phyloP scores from a whole-genome alignment of 2,797 vertebrate genomes.

The Prionace glauca region DNA sequence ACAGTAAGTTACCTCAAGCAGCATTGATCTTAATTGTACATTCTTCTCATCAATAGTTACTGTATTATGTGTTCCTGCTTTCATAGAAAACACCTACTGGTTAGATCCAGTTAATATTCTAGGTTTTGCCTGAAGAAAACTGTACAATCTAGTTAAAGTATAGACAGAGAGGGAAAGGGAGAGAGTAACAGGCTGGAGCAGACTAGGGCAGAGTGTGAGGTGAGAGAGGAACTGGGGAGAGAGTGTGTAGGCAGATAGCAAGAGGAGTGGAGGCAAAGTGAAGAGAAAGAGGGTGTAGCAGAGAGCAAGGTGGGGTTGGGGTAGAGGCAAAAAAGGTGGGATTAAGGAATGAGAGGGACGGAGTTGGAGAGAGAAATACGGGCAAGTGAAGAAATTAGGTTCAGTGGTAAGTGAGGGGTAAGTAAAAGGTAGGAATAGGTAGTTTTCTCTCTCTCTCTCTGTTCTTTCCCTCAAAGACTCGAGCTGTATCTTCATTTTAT shows the following conservation, averaged over 20 bases:
- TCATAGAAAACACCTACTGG: too few relatives aligned
- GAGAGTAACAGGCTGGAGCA: not conserved
- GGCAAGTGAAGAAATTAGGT: too few relatives aligned
- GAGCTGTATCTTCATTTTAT: not conserved
- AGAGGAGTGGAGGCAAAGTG: not conserved
- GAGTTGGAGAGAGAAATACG: not conserved
- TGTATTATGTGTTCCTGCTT: not conserved
- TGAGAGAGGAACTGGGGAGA: not conserved
- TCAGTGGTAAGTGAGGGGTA: not conserved
- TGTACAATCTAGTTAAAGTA: not conserved
- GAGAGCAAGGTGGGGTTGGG: not conserved
- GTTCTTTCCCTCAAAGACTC: not conserved
- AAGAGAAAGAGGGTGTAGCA: not conserved
- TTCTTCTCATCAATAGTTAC: too few relatives aligned
- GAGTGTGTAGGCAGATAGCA: too few relatives aligned
- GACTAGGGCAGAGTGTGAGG: not conserved
- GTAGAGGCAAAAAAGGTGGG: not conserved
- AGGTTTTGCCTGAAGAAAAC: not conserved
- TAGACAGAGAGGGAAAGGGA: not conserved
- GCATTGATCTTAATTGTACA: not conserved
- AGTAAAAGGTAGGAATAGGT: not conserved
- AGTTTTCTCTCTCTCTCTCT: not conserved
- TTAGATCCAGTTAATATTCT: not conserved
- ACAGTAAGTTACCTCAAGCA: conserved; percentile 73
- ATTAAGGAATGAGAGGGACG: too few relatives aligned